A percentile compares a stretch with the other conserved stretches of the same genome.
Evolutionary conservation across 2,113 vertebrate genomes (phyloP).

Genomic region (Ginglymostoma cirratum): DNA sequence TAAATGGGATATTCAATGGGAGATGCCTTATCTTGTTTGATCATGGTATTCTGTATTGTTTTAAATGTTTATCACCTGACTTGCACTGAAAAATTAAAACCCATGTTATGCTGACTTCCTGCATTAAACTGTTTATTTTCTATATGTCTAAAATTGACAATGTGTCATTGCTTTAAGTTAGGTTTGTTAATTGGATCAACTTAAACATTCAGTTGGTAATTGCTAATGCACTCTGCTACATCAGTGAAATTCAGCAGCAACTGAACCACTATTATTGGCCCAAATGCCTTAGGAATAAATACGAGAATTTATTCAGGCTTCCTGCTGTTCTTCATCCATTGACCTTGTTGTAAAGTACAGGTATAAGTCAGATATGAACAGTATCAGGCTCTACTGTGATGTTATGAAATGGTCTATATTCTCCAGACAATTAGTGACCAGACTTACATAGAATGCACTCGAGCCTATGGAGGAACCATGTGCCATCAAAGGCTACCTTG

Average conservation of each 20-base stretch:
- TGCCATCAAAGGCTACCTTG: background rate
- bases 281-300: background rate
- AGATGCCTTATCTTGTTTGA: background rate
- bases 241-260: background rate
- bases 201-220: background rate
- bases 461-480: background rate
- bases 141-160: background rate
- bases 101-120: constrained; percentile 27
- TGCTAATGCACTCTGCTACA: background rate
- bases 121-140: constrained; percentile 16
- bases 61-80: constrained; percentile 19
- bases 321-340: background rate
- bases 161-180: background rate
- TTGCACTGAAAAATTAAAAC: constrained; percentile 38
- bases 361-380: background rate
- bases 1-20: background rate
- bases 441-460: background rate
- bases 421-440: background rate
- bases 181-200: background rate
- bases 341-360: background rate
- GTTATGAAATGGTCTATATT: background rate
- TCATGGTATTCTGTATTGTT: constrained; percentile 26
- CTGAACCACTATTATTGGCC: background rate
- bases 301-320: background rate
- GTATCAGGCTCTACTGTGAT: background rate